phyloP scores from a whole-genome alignment of 2,113 vertebrate genomes.

The Nerophis lumbriciformis region DNA sequence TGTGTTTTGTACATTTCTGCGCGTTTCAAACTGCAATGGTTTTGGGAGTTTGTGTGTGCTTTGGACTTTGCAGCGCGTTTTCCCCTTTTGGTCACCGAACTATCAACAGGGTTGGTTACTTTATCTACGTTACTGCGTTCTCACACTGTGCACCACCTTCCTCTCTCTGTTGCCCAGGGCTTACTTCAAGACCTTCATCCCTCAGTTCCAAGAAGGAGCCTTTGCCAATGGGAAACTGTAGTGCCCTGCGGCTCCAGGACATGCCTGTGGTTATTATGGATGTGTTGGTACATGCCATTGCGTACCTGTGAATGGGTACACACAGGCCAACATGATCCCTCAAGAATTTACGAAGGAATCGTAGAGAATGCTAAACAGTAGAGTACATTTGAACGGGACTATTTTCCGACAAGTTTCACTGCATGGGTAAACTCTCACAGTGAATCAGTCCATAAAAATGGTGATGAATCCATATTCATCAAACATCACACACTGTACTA shows the following conservation, averaged over 20 bases:
- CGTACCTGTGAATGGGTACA: conserved; percentile 14
- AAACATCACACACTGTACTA: no score
- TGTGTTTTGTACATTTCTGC: no score
- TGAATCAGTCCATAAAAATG: no score
- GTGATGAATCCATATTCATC: no score
- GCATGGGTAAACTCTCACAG: no score
- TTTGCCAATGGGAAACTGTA: conserved; percentile 98
- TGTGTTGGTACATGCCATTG: conserved; percentile 9
- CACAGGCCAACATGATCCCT: background rate
- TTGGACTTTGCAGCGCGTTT: no score
- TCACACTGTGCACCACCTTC: conserved; percentile 4
- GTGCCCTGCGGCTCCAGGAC: conserved; percentile 42
- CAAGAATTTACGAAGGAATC: no score
- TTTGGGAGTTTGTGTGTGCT: no score
- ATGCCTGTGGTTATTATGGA: conserved; percentile 12
- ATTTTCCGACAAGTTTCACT: no score
- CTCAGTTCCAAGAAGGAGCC: conserved; percentile 97
- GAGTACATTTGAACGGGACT: background rate
- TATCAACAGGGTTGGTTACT: conserved; percentile 33
- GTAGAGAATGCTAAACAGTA: no score
- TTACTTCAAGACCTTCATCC: conserved; percentile 95
- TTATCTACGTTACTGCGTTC: conserved; percentile 2
- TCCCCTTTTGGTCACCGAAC: conserved; percentile 10
- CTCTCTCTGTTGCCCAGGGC: conserved; percentile 69
- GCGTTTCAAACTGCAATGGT: no score